Evolutionary conservation across 37 sponge, comb jelly and placozoan species (phyloP), one percentile per base, ranked within the genome.

Genomic region (Theonella swinhoei): DNA sequence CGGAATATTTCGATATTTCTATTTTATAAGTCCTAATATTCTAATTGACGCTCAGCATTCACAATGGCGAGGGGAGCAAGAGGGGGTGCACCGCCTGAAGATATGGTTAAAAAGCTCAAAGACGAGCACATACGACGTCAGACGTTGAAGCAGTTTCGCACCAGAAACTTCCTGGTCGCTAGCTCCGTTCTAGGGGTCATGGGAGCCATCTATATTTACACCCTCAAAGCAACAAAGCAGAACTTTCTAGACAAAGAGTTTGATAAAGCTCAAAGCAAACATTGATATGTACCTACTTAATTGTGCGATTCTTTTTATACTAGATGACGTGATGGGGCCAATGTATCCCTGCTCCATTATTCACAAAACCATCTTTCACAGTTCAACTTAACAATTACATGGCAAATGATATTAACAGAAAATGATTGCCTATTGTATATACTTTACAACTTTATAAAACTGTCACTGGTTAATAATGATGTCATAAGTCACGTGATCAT

Each of bases 191-290:
- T 84, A 37, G 78, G 80, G 34, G 78, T 80, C 0, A 85, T 88
- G 54, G 42, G 83, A 8, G 71, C 76, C 8, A 72, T 94, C 0
- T 94, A 94, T 42, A 43, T 62, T 22, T 94, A 90, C 64, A 84
- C 91, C 34, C 90, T 94, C 82, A 71, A 35, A 66, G 81, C 91
- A 20, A 88, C 90, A 23, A 84, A 80, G 37, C 95, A 94, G 71
- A 91, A 94, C 39, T 64, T 66, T 68, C 42, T 80, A 28, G 69
- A 80, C 71, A 47, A 47, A 47, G 54, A 47, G 7, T 47, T 47
- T 47, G 54, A 47, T 47, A 47, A 14, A 47, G 11, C 54, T n/a
- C n/a, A n/a, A n/a, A n/a, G n/a, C n/a, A n/a, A n/a, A n/a, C n/a
- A n/a, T n/a, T n/a, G n/a, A n/a, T n/a, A n/a, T n/a, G n/a, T n/a